Base-by-base conservation (phyloP, 2,888 invertebrate genomes). In the Rhagophthalmus giganteus region DNA sequence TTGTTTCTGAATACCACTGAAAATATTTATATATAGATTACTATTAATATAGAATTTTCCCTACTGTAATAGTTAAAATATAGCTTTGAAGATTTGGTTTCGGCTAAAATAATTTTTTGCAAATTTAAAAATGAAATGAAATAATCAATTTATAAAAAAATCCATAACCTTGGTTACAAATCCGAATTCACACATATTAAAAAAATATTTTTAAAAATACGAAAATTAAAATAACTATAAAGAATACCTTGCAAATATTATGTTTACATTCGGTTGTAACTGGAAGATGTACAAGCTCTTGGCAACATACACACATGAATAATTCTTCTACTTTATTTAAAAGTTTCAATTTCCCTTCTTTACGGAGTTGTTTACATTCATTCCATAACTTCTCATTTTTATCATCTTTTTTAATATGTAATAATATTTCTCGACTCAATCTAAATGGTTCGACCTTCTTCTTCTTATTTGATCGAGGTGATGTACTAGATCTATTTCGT, bases 261-360 rank as follows among this genome's bases (percentile, higher is more conserved):
- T 92, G 91, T 30, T 75, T 71, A 63, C 91, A 91, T 0, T 80
- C 76, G 0, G 87, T 86, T 0, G 90, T 90, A 10, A 89, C 78
- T 0, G 91, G 90, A 47, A 78, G 76, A 48, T 76, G 81, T 0
- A 84, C 83, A 2, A 91, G 71, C 39, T 88, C 88, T 66, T 87
- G 86, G 66, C 91, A 92, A 62, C 88, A 88, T 35, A 87, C 84
- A 65, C 92, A 92, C n/a, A 80, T 78, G 68, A 90, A 90, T 40
- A 79, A 64, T 63, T 85, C 81, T 49, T 82, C 79, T 1, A 89
- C 80, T 55, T 80, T 80, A 10, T 79, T 79, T 8, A 87, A 73
- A 64, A 87, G 87, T 50, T 77, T 78, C 80, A 79, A 67, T 68
- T 81, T 84, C 1, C 84, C 82, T 28, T 77, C 72, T 2, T 66